These are phyloP conservation scores for Megaceryle torquata DNA, from an alignment of 2,113 vertebrate species.

Conservation along the genomic window DNA sequence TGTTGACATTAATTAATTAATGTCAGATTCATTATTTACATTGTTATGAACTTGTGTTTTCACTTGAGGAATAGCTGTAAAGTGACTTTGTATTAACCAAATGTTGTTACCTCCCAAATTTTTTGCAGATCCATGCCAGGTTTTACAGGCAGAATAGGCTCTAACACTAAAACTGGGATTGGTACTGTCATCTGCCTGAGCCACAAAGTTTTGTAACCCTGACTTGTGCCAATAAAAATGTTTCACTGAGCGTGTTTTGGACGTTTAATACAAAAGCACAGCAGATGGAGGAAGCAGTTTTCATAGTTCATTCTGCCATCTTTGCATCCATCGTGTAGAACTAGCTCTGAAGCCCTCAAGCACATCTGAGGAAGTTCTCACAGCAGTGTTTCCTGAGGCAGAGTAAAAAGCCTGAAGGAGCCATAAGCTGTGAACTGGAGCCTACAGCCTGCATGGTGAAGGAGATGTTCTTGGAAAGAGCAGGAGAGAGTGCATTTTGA, in stretches of 20 bases:
- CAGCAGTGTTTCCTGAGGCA: background rate
- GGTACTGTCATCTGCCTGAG: constrained; percentile 34
- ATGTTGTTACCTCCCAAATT: background rate
- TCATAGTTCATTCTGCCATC: background rate
- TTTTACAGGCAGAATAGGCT: constrained; percentile 21
- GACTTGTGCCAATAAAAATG: constrained; percentile 37
- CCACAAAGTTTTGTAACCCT: constrained; percentile 40
- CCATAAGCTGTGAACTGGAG: background rate
- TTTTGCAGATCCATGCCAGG: constrained; percentile 34
- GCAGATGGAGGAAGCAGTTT: background rate
- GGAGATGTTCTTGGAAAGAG: background rate
- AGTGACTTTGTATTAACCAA: background rate
- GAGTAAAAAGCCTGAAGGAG: background rate
- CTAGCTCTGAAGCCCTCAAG: background rate
- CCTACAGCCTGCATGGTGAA: background rate
- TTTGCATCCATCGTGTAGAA: background rate
- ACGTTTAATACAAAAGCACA: background rate
- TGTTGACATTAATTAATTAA: background rate
- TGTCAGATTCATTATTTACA: background rate
- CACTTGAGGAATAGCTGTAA: background rate
- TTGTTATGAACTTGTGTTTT: background rate
- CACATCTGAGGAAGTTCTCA: background rate
- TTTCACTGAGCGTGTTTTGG: constrained; percentile 15
- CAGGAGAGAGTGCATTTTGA: background rate
- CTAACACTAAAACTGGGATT: background rate